Evolutionary conservation across 1,140 invertebrate genomes (phyloP).

Genomic region (Pseudomyrmex sp.): DNA sequence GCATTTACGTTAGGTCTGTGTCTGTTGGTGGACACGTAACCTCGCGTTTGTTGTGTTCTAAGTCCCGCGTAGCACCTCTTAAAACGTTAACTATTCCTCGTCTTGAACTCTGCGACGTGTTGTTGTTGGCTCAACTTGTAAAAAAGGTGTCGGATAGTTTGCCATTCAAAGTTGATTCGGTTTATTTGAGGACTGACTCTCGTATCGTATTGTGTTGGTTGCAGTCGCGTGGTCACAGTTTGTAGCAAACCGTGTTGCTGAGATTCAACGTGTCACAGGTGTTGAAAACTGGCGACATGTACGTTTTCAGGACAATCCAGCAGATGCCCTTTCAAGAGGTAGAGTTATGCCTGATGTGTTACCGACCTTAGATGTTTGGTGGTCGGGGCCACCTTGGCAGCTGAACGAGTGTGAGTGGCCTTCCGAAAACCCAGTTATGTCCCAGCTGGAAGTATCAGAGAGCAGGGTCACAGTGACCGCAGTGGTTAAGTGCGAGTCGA

Average conservation of each 20-base stretch:
- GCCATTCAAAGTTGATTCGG: neutral
- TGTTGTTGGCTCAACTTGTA: neutral
- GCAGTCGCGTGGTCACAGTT: neutral
- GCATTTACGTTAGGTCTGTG: neutral
- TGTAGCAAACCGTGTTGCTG: neutral
- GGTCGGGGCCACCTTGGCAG: neutral
- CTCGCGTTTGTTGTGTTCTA: neutral
- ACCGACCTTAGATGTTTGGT: neutral
- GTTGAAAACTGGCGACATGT: neutral
- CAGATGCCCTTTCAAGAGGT: neutral
- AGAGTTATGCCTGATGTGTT: neutral
- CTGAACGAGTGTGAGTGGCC: neutral
- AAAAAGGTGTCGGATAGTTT: neutral
- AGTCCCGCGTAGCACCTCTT: neutral
- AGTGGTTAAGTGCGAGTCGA: neutral
- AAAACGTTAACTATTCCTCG: neutral
- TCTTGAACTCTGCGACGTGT: too few relatives aligned
- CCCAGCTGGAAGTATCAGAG: neutral
- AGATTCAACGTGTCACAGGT: neutral
- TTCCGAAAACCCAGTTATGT: neutral
- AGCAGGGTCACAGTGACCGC: neutral
- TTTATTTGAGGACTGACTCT: neutral
- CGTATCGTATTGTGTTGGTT: neutral
- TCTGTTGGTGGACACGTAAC: neutral
- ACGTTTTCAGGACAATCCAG: neutral